Evolutionary conservation across 1,140 invertebrate genomes (phyloP), one percentile per base, ranked within the genome.

Genomic region (Philotrypesis tridentata): DNA sequence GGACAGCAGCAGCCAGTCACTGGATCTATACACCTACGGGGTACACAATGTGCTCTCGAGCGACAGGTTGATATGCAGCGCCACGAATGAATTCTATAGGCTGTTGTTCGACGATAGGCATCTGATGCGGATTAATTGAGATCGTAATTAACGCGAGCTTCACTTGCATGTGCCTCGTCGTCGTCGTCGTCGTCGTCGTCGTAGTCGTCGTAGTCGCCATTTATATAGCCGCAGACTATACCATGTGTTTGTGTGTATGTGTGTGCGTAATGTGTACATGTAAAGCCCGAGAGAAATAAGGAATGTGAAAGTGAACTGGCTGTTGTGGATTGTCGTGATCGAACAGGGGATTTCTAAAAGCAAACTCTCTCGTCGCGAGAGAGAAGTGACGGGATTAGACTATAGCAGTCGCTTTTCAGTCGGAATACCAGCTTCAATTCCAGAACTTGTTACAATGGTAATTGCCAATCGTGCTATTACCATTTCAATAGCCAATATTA

Each of bases 81-180:
- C 37, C 37, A 25, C 60, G 73, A 11, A 3, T 61, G 75, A 67
- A 43, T 67, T 43, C 75, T 37, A 77, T 48, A 21, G 61, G 61
- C 27, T 27, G 61, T 29, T 25, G 23, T 25, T 65, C 27, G 67
- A 75, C n/a, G 31, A 79, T 70, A 77, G 37, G 61, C 75, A 77
- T 77, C 75, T 27, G 48, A 55, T 55, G 61, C 65, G 67, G 29
- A 68, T 79, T 79, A 79, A 79, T 79, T 70, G 76, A 79, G 76
- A 31, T 70, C 31, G 76, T 60, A 79, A 79, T 79, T 79, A 79
- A 79, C 29, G 67, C 65, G 67, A n/a, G 27, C 67, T 79, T 70
- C 55, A 72, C 29, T 43, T 8, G 33, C 40, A 11, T 12, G 75
- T 40, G 40, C 63, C 48, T 55, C 48, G 48, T 4, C 48, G 48